Evolutionary conservation across 2,888 invertebrate genomes (phyloP), one percentile per base, ranked within the genome.

Genomic region (Hipparchia semele): DNA sequence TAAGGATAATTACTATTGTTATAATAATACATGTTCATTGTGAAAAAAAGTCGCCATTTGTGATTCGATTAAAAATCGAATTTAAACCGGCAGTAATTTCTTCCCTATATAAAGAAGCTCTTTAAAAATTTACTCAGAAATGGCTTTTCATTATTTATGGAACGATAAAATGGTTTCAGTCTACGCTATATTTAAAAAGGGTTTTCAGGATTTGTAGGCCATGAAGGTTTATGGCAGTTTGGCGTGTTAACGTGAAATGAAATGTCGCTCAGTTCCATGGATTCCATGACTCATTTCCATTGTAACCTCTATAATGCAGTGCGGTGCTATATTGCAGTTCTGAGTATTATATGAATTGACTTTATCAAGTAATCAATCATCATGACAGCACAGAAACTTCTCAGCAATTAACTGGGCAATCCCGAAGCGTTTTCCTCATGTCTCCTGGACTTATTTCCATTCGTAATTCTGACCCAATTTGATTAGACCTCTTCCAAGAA

Each of bases 241-340:
- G 76, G 83, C 83, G 81, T 86, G 84, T 81, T 80, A 80, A 83
- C 81, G 82, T 81, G 83, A 80, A 80, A 84, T 74, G 77, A 79
- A 80, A 84, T 74, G 77, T 79, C 79, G 76, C 82, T 83, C 80
- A 23, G 45, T 60, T 61, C 69, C 45, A 62, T 13, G 53, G 75
- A 78, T 79, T 73, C 76, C 75, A 79, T 84, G 84, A 86, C 76
- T 85, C 83, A 86, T 79, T 75, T 60, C 65, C 73, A 74, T 78
- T 54, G 60, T 61, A 45, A 68, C 72, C 72, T 77, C 74, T 74
- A 53, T 71, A 66, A 71, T 72, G 71, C 64, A 73, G 62, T 73
- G 76, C 74, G 7, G 69, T 78, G 73, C 73, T 75, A 58, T 68
- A 65, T 71, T 76, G 72, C 73, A 74, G 73, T 75, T 73, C 71